A percentile compares a stretch with the other conserved stretches of the same genome.
These are phyloP conservation scores for Sicus ferrugineus DNA, from an alignment of 2,888 invertebrate genomes.

Conservation along the genomic window DNA sequence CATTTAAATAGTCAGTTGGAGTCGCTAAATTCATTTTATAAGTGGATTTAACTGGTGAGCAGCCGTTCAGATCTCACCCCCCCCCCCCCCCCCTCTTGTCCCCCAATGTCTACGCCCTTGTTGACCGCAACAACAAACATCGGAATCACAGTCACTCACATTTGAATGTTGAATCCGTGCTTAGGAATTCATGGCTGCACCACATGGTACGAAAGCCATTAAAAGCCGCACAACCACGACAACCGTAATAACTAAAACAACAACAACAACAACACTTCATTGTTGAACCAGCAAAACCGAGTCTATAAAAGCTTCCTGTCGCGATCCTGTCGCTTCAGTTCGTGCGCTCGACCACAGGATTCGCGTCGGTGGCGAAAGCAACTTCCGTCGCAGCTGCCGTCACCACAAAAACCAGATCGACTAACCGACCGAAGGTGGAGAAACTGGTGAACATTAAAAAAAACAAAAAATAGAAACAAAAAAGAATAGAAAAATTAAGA, in stretches of 20 bases:
- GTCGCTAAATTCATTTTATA: too few relatives aligned
- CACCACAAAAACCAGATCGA: slow-evolving; percentile 1
- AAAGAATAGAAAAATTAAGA: too few relatives aligned
- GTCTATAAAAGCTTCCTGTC: slow-evolving; percentile 59
- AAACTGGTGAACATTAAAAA: too few relatives aligned
- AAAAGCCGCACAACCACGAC: slow-evolving; percentile 46
- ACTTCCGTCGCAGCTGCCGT: slow-evolving; percentile 9
- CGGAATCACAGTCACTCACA: slow-evolving; percentile 9
- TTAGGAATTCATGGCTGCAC: slow-evolving; percentile 59
- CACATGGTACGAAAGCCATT: slow-evolving; percentile 62
- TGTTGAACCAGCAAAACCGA: slow-evolving; percentile 41
- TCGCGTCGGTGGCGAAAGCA: background rate
- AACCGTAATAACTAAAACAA: slow-evolving; percentile 33
- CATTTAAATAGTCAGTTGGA: too few relatives aligned
- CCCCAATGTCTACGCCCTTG: too few relatives aligned
- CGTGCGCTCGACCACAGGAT: slow-evolving; percentile 7
- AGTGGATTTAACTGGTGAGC: too few relatives aligned
- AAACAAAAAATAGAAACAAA: too few relatives aligned
- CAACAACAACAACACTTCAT: slow-evolving; percentile 33
- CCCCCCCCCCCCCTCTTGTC: too few relatives aligned
- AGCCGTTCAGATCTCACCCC: too few relatives aligned
- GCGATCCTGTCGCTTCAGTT: slow-evolving; percentile 37
- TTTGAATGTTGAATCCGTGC: slow-evolving; percentile 46
- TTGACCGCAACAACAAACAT: background rate
- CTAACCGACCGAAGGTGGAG: too few relatives aligned